Evolutionary conservation across 2,797 vertebrate species (phyloP), one percentile per base, ranked within the genome.

Genomic region (Phrynocephalus forsythii): DNA sequence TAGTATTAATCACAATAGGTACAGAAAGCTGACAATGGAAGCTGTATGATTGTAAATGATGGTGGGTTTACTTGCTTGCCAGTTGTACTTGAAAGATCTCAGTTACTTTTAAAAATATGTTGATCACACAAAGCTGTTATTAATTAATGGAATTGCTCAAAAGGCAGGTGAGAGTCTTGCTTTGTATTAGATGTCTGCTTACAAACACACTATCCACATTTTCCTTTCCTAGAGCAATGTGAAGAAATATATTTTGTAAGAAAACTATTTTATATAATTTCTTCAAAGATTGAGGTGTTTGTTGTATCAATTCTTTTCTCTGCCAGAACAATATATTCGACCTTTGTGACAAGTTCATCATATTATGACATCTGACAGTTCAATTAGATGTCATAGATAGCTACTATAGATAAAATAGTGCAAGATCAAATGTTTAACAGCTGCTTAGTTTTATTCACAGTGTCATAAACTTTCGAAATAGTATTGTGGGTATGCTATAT

Each of bases 121-220:
- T 95, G 92, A 94, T 95, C 95, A 92, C 92, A 87, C 88, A 91
- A 88, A 87, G 85, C 89, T 92, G 76, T 38, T 84, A 1, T 87
- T 94, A 94, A 95, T 96, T 92, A 94, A 94, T 90, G 91, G 86
- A 91, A 90, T 95, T 92, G 91, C 94, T 95, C 95, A 94, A 91
- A 95, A 96, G 90, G 87, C 92, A 93, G 94, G 93, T 94, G 94
- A 96, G 95, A 95, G 84, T 91, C 92, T 92, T 90, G 91, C 96
- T 96, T 96, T 93, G 94, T 95, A 90, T 95, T 95, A 96, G 93
- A 90, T 95, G 84, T 93, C 89, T 95, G 91, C 86, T 90, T 95
- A 94, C 73, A 96, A 96, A 96, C 94, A 92, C 86, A 95, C 86
- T 91, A 85, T 90, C 80, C 87, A 83, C 84, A 83, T 91, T 95